Evolutionary conservation across 1,140 invertebrate species (phyloP), one percentile per base, ranked within the genome.

Genomic region (Alviniconcha marisindica): DNA sequence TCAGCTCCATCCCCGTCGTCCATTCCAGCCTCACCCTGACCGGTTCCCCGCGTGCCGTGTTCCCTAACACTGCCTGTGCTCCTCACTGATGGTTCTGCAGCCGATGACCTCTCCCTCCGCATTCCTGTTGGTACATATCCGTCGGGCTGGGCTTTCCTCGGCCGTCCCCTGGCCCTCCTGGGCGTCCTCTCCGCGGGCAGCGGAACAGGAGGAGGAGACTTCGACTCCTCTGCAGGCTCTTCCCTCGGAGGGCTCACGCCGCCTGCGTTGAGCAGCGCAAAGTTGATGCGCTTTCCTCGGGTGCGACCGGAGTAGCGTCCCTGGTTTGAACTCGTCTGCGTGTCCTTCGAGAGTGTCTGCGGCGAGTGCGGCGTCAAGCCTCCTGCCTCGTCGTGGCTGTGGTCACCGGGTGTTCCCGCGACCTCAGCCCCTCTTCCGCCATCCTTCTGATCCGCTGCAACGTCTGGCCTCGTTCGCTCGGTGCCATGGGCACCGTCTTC

Each of bases 201-300:
- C 24, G 36, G 0, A 14, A 15, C 36, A 7, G 14, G 33, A 21
- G 69, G 2, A 40, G 69, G 0, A 1, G 0, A 24, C 40, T 76
- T 12, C n/a, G 21, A 10, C 40, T 42, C 14, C 40, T 36, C 33
- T 74, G 15, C 38, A 7, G 66, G 2, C 36, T 71, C 66, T 36
- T 71, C 66, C n/a, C 36, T 21, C 38, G 38, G 10, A 5, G 80
- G 80, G 63, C 66, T 74, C 38, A 33, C 7, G 42, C 33, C 36
- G 14, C 66, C 71, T 21, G 71, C 44, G 42, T 82, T 51, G 36
- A 82, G 66, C 69, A 38, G 66, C 3, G 80, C 71, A 74, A 73
- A 73, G n/a, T 82, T 74, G 51, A 82, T 74, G 12, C 31, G 33
- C 44, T 82, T 82, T 33, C 66, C 66, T 33, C 66, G 48, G 1